Conservation (phyloP, 1,140 invertebrate genomes). For the Heliconius nattereri region DNA sequence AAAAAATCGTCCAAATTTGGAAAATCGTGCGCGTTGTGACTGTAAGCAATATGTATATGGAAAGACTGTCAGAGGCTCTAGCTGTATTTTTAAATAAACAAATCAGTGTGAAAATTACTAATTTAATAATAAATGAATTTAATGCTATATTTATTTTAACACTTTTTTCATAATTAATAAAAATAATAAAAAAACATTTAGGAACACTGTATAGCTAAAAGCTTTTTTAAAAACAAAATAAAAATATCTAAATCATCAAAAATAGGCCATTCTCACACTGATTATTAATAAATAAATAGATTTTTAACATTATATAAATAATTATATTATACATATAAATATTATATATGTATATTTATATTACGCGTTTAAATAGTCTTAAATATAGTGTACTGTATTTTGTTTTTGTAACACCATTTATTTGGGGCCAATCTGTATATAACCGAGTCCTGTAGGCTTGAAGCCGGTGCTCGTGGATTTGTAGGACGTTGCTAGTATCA, state of each 20-base stretch:
- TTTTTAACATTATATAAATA: conserved; percentile 15
- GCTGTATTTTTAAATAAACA: conserved; percentile 29
- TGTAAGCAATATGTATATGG: conserved; percentile 49
- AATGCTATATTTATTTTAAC: neutral
- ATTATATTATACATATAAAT: conserved; percentile 34
- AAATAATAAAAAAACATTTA: too few relatives aligned
- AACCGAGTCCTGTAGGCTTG: conserved; percentile 45
- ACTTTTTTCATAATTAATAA: too few relatives aligned
- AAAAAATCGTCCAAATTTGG: conserved; percentile 30
- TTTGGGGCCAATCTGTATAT: conserved; percentile 71
- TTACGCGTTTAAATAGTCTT: conserved; percentile 28
- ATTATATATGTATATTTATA: conserved; percentile 34
- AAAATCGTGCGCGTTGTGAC: conserved; percentile 38
- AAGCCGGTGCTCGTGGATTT: conserved; percentile 11
- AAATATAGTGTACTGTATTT: conserved; percentile 17
- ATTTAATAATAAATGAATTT: neutral
- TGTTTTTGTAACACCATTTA: conserved; percentile 46
- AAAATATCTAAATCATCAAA: neutral
- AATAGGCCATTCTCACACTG: neutral
- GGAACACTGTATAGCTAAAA: too few relatives aligned
- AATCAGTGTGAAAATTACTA: neutral
- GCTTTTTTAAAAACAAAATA: too few relatives aligned
- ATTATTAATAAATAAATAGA: conserved; percentile 22
- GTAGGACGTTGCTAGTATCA: neutral
- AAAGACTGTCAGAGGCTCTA: conserved; percentile 70